These are phyloP conservation scores for Aspidapion aeneum DNA, from an alignment of 2,888 invertebrate species.

Conservation along the genomic window DNA sequence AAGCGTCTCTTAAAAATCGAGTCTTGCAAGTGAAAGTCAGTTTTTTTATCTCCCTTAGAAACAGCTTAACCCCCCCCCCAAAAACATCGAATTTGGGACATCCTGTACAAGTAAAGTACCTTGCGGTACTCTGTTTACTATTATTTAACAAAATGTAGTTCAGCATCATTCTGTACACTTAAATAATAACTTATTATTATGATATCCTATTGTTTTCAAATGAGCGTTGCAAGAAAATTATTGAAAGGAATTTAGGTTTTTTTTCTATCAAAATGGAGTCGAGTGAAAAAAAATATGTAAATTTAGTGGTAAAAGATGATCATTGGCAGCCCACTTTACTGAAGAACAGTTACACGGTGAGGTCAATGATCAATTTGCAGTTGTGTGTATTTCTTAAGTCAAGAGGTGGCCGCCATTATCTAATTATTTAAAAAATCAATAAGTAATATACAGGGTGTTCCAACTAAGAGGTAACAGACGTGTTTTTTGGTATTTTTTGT, in stretches of 20 bases:
- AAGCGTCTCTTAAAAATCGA: too few relatives aligned
- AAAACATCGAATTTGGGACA: too few relatives aligned
- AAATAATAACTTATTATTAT: too few relatives aligned
- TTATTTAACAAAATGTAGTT: not conserved
- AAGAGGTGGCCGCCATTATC: not conserved
- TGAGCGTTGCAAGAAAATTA: not conserved
- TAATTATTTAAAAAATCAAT: too few relatives aligned
- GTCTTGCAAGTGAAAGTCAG: too few relatives aligned
- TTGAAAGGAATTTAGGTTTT: not conserved
- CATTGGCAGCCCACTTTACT: not conserved
- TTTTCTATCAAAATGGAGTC: not conserved
- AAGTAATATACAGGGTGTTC: too few relatives aligned
- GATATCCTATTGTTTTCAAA: not conserved
- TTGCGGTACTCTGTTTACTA: not conserved
- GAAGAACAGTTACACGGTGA: slow-evolving; percentile 42
- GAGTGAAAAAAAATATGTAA: not conserved
- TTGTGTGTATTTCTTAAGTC: not conserved
- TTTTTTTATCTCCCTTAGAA: too few relatives aligned
- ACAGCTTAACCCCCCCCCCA: too few relatives aligned
- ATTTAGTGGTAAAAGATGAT: not conserved
- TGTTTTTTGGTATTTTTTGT: too few relatives aligned
- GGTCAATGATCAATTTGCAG: slow-evolving; percentile 43
- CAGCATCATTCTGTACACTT: not conserved
- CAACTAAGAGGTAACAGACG: too few relatives aligned
- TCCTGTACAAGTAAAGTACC: too few relatives aligned